Evolutionary conservation across 64 coral and sea anemone genomes (phyloP), one percentile per base, ranked within the genome.

Genomic region (Pocillopora verrucosa): DNA sequence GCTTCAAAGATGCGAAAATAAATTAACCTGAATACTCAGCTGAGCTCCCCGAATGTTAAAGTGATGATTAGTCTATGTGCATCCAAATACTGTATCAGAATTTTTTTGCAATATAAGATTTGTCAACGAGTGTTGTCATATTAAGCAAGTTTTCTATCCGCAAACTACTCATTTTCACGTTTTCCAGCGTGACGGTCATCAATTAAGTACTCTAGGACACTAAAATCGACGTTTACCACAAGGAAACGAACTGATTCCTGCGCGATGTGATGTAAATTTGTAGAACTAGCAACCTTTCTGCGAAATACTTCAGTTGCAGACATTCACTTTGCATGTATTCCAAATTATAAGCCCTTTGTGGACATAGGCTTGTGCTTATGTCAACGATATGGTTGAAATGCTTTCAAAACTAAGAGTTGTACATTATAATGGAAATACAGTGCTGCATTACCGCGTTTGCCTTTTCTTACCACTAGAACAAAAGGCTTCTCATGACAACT

Each of bases 291-390:
- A 16, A 37, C 80, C 35, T 37, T 45, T 51, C 61, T 38, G 19
- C 13, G 30, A 64, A 37, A 62, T 83, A 16, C 68, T 45, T 65
- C 65, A 63, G 68, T 67, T 83, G 35, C 80, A 83, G 80, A 72
- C 36, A 57, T 62, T 6, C 20, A 56, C 16, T 72, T 51, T 85
- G 82, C 82, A 85, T 85, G 72, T 72, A 56, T 85, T 85, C 34
- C 36, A 85, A 85, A 85, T 57, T 37, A 85, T 85, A 85, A 85
- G 82, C 64, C 82, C 30, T 11, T 56, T 85, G 82, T 85, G 51
- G 17, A 85, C 82, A 85, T 56, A 68, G n/a, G 19, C 13, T 6
- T 85, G 61, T 16, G 10, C 20, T 51, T 45, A 57, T 85, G 82
- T 85, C 82, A 85, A 85, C 82, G 56, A 56, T 41, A 38, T 17